A percentile compares a stretch with the other conserved stretches of the same genome.
These are phyloP conservation scores for Tipula helvola DNA, from an alignment of 2,888 invertebrate species.

Conservation along the genomic window DNA sequence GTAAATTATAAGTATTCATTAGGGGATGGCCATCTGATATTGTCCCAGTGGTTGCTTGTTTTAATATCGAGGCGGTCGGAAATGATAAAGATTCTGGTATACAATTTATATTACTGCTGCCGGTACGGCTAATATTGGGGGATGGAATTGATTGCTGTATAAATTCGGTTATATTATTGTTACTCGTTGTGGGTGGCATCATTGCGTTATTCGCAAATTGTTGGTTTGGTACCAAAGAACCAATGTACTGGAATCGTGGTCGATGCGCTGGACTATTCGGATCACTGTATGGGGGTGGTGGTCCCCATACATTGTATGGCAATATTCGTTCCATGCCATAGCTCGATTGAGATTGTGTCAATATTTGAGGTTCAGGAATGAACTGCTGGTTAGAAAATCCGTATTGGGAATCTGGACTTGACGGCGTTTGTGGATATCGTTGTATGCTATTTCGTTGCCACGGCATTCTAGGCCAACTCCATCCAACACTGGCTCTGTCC, in stretches of 20 bases:
- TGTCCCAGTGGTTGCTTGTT: conserved; percentile 24
- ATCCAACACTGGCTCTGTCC: conserved; percentile 35
- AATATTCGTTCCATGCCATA: conserved; percentile 47
- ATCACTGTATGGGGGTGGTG: conserved; percentile 78
- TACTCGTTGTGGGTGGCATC: conserved; percentile 18
- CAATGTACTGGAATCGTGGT: conserved; percentile 30
- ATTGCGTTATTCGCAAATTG: neutral
- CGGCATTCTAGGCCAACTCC: conserved; percentile 60
- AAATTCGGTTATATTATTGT: conserved; percentile 7
- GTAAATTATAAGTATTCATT: conserved; percentile 18
- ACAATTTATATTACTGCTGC: conserved; percentile 20
- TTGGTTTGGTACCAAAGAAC: neutral
- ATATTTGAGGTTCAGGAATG: conserved; percentile 20
- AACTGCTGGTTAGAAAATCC: conserved; percentile 45
- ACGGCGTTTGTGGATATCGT: conserved; percentile 46
- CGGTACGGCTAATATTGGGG: conserved; percentile 12
- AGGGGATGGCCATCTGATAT: conserved; percentile 35
- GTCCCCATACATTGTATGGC: conserved; percentile 64
- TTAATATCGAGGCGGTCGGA: conserved; percentile 26
- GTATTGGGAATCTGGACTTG: conserved; percentile 71
- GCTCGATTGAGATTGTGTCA: conserved; percentile 28
- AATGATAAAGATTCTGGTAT: conserved; percentile 21
- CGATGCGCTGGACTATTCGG: conserved; percentile 57
- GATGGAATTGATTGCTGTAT: conserved; percentile 19
- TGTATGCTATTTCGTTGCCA: conserved; percentile 48